These are phyloP conservation scores for Catagonus wagneri DNA, from an alignment of 2,113 vertebrate genomes.

Conservation along the genomic window DNA sequence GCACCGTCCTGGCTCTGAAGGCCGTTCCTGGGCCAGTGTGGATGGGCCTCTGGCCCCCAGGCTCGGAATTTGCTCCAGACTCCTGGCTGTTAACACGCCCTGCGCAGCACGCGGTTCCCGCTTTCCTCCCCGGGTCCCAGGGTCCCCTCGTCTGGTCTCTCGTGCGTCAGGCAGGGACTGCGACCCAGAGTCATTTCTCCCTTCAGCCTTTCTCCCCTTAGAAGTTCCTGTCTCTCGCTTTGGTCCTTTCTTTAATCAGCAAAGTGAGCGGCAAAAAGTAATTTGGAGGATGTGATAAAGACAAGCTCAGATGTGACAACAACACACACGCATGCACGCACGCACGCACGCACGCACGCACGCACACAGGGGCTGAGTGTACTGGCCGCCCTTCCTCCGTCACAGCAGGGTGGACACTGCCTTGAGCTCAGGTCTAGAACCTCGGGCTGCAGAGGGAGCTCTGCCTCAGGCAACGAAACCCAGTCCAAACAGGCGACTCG, in stretches of 20 bases:
- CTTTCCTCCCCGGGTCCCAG: not conserved
- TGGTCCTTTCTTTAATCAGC: not conserved
- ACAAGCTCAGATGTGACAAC: not conserved
- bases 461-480: not conserved
- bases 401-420: not conserved
- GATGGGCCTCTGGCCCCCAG: too few species aligned
- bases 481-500: not conserved
- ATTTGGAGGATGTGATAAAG: not conserved
- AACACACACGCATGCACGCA: rapidly evolving
- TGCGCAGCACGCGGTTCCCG: not conserved
- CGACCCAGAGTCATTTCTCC: too few species aligned
- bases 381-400: too few species aligned
- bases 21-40: not conserved
- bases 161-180: not conserved
- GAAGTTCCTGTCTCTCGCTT: not conserved
- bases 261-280: not conserved
- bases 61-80: not conserved
- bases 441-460: not conserved
- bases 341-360: rapidly evolving
- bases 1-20: not conserved
- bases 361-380: not conserved
- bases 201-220: not conserved
- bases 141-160: too few species aligned
- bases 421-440: rapidly evolving
- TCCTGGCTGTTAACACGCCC: not conserved